Evolutionary conservation across 2,888 invertebrate species (phyloP).

Genomic region (Mechanitis mazaeus): DNA sequence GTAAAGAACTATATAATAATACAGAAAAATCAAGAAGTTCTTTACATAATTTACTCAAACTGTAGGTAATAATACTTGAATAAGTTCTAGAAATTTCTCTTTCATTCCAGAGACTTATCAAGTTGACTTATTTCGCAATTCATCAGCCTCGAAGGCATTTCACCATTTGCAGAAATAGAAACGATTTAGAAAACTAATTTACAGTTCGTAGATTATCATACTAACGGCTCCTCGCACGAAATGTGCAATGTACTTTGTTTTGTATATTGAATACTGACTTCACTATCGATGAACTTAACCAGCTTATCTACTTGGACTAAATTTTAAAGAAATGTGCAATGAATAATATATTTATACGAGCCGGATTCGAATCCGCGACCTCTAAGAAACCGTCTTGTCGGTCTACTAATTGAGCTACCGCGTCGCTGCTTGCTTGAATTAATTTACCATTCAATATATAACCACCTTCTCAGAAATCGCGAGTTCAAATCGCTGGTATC

Average conservation of each 20-base stretch:
- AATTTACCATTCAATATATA: too few relatives aligned
- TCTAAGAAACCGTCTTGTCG: too few relatives aligned
- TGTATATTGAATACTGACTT: background rate
- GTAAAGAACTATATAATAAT: too few relatives aligned
- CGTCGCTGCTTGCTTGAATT: too few relatives aligned
- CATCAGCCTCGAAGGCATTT: background rate
- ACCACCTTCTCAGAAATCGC: too few relatives aligned
- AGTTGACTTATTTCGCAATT: constrained; percentile 1
- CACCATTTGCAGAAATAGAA: constrained; percentile 1
- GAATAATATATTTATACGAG: too few relatives aligned
- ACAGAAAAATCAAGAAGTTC: too few relatives aligned
- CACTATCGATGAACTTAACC: background rate
- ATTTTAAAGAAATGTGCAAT: too few relatives aligned
- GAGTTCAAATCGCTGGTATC: too few relatives aligned
- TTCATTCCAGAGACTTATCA: background rate
- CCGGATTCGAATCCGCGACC: too few relatives aligned
- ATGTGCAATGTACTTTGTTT: background rate
- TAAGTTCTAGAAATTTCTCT: background rate
- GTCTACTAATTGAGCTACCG: too few relatives aligned
- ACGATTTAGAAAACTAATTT: constrained; percentile 6
- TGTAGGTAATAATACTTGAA: background rate
- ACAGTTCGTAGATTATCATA: constrained; percentile 1
- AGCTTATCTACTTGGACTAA: background rate
- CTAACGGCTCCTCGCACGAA: constrained; percentile 1
- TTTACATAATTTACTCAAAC: background rate